phyloP scores from a whole-genome alignment of 2,888 invertebrate genomes.

The Cyaniris semiargus region DNA sequence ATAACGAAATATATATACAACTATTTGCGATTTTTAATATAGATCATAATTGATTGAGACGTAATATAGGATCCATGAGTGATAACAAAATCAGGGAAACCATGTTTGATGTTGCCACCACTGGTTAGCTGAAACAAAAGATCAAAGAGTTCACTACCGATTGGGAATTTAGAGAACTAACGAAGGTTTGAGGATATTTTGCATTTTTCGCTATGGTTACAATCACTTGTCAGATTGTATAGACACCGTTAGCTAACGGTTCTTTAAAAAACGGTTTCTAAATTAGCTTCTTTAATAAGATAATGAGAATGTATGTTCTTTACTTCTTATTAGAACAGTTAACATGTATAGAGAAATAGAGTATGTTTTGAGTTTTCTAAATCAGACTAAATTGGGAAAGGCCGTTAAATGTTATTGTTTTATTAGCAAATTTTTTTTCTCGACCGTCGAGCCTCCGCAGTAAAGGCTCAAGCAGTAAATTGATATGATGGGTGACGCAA shows the following conservation, averaged over 20 bases:
- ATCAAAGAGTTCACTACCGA: background rate
- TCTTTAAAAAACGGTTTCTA: too few relatives aligned
- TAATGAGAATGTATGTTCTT: too few relatives aligned
- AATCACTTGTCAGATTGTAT: background rate
- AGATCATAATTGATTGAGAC: too few relatives aligned
- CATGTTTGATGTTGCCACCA: background rate
- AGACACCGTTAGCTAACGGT: background rate
- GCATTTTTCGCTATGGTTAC: background rate
- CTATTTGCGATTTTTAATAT: too few relatives aligned
- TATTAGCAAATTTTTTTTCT: background rate
- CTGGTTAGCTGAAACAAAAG: background rate
- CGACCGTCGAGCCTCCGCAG: background rate
- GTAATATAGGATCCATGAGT: background rate
- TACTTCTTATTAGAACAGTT: too few relatives aligned
- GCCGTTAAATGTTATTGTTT: background rate
- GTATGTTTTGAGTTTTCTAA: too few relatives aligned
- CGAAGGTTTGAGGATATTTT: background rate
- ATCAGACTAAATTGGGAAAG: background rate
- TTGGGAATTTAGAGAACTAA: background rate
- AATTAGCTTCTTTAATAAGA: too few relatives aligned
- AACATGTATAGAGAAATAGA: too few relatives aligned
- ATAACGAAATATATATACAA: too few relatives aligned
- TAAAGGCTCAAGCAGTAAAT: conserved; percentile 4
- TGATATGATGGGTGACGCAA: background rate
- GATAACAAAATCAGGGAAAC: background rate